Percentiles rank a stretch among this genome's conserved stretches.
Conservation (phyloP, 1,140 invertebrate species). For the Solenopsis fugax region DNA sequence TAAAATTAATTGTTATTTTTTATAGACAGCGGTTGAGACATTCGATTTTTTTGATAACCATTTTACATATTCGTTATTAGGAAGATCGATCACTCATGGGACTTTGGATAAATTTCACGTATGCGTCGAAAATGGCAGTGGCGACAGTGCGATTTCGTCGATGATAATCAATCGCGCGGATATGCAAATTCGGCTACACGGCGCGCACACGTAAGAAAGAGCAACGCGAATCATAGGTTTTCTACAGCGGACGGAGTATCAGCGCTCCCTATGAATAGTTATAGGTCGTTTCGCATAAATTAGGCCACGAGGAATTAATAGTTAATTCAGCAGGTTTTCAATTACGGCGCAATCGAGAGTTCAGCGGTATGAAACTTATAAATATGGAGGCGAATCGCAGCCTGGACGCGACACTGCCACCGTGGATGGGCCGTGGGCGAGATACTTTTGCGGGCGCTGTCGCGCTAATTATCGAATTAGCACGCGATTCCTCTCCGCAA, state of each 20-base stretch:
- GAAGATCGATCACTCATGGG: not conserved
- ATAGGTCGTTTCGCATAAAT: constrained; percentile 73
- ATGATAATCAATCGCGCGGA: constrained; percentile 23
- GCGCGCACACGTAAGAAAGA: not conserved
- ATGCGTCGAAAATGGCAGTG: not conserved
- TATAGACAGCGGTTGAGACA: constrained; percentile 48
- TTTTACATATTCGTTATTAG: not conserved
- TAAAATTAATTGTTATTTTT: not conserved
- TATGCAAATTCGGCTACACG: constrained; percentile 45
- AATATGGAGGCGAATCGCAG: constrained; percentile 64
- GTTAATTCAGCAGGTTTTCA: constrained; percentile 76
- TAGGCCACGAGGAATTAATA: constrained; percentile 69
- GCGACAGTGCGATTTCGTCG: constrained; percentile 17
- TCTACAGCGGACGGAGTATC: constrained; percentile 46
- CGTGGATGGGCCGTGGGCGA: constrained; percentile 38
- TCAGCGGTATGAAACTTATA: constrained; percentile 66
- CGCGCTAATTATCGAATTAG: constrained; percentile 73
- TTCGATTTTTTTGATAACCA: constrained; percentile 27
- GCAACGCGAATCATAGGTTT: constrained; percentile 56
- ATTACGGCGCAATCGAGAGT: constrained; percentile 70
- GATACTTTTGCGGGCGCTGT: constrained; percentile 61
- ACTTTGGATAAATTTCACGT: constrained; percentile 41
- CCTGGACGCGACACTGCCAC: constrained; percentile 10
- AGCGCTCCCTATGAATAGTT: constrained; percentile 73
- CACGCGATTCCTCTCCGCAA: constrained; percentile 69